Evolutionary conservation across 2,797 vertebrate genomes (phyloP), one percentile per base, ranked within the genome.

Genomic region (Eulemur mongoz): DNA sequence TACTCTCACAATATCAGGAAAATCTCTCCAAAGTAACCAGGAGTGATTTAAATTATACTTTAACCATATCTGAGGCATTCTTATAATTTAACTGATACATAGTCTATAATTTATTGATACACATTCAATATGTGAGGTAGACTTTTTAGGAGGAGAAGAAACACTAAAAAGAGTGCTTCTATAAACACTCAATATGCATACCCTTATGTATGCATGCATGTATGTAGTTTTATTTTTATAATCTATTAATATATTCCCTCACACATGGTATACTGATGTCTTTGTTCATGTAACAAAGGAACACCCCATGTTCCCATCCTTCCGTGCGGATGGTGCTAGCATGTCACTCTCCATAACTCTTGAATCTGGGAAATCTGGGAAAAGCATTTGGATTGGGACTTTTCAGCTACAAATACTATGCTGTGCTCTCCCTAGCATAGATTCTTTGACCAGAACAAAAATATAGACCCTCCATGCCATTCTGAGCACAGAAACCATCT

Each of bases 281-380:
- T 23, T 45, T 79, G 50, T n/a, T 40, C 54, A 4, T 27, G 38
- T 54, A 69, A 43, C 50, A 52, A 52, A 52, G 15, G 17, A 52
- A 52, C 6, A 52, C 50, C 30, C 48, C 61, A 3, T 38, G 38
- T 54, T 25, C n/a, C 38, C 22, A 5, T 1, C 13, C 13, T 23
- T 18, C 3, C 4, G 14, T 0, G 17, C 0, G 3, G 52, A 38
- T 30, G 25, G 59, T 8, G 73, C 27, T 22, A 13, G 6, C 0
- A 14, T 0, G 12, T 11, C 11, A 1, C 17, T 48, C 10, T 45
- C 70, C 2, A 0, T 12, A 32, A 75, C 32, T 48, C 72, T 78
- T 13, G 40, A 80, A 7, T 50, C 38, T 35, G 6, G 5, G 15
- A 22, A 80, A 7, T 50, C 38, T 35, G 6, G 5, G 15, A 22